A percentile compares a stretch with the other conserved stretches of the same genome.
Evolutionary conservation across 2,888 invertebrate genomes (phyloP).

Genomic region (Anodontia alba): DNA sequence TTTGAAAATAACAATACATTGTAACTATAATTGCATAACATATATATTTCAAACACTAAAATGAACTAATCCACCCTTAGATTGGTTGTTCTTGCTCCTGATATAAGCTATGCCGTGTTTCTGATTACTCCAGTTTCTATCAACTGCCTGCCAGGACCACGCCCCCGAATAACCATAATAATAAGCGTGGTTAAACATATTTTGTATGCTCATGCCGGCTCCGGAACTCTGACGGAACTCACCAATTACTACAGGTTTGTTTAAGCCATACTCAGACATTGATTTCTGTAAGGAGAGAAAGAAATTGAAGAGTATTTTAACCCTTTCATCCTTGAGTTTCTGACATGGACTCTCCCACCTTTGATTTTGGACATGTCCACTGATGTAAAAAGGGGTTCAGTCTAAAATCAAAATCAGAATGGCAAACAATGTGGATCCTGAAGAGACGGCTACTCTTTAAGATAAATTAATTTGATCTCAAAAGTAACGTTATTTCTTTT

Average conservation of each 20-base stretch:
- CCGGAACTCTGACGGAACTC: conserved; percentile 64
- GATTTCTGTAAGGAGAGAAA: conserved; percentile 47
- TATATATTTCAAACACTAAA: conserved; percentile 32
- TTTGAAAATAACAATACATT: too few relatives aligned
- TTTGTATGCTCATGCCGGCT: conserved; percentile 49
- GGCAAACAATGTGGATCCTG: too few relatives aligned
- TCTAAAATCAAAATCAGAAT: too few relatives aligned
- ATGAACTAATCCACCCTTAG: conserved; percentile 48
- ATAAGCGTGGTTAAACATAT: conserved; percentile 67
- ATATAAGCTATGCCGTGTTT: conserved; percentile 52
- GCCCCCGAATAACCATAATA: conserved; percentile 67
- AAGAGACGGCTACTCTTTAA: too few relatives aligned
- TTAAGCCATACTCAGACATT: conserved; percentile 55
- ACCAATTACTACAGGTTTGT: conserved; percentile 70
- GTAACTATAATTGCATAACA: too few relatives aligned
- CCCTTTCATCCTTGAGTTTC: too few relatives aligned
- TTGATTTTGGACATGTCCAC: too few relatives aligned
- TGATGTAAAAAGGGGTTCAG: too few relatives aligned
- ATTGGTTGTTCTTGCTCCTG: conserved; percentile 48
- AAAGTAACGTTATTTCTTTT: too few relatives aligned
- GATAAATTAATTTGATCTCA: too few relatives aligned
- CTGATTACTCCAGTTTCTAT: conserved; percentile 48
- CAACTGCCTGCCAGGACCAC: conserved; percentile 66
- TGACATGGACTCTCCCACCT: too few relatives aligned
- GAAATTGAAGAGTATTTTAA: too few relatives aligned